Base-by-base conservation (phyloP, 2,113 vertebrate species). In the Rallus limicola region DNA sequence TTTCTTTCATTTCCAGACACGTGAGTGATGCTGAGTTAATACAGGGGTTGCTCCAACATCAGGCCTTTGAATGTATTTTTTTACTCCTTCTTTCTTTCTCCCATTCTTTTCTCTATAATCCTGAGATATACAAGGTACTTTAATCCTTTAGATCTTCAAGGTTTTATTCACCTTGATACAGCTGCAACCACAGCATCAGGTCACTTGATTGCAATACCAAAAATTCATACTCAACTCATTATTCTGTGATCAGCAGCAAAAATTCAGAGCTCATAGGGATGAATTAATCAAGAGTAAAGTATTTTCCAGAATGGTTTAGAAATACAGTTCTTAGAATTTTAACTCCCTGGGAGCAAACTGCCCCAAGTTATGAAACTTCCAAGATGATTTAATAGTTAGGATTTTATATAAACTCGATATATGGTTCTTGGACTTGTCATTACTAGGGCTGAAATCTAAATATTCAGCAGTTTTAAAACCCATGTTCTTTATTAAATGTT, bases 1-100 rank as follows among this genome's bases (percentile, higher is more conserved):
- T 60, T 94, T 88, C 71, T 82, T 93, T 80, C 46, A 60, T 78
- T 93, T 78, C 82, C 64, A 95, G 63, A 44, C 86, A 90, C 1
- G 2, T 36, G 85, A 65, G 34, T 16, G 68, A 82, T 42, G 36
- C 58, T 78, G 76, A 80, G 60, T 90, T 92, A 88, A 94, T 67
- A 74, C 6, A 17, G 10, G 88, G 76, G 79, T 82, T 25, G 2
- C 33, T 96, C 36, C 75, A 77, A 16, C 28, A 11, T 34, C 11
- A 52, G 56, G 60, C 29, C 42, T 93, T 83, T 75, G 38, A 93
- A 93, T 28, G 53, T 17, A 38, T 38, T 16, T 33, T 62, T 88
- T 72, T 77, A 1, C 38, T 69, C 59, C 15, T 80, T 63, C 33
- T 67, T 94, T 92, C 71, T 55, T 90, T 72, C 56, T 90, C 8